phyloP scores from a whole-genome alignment of 2,888 invertebrate species.

The Brachynemurus nebulosus region DNA sequence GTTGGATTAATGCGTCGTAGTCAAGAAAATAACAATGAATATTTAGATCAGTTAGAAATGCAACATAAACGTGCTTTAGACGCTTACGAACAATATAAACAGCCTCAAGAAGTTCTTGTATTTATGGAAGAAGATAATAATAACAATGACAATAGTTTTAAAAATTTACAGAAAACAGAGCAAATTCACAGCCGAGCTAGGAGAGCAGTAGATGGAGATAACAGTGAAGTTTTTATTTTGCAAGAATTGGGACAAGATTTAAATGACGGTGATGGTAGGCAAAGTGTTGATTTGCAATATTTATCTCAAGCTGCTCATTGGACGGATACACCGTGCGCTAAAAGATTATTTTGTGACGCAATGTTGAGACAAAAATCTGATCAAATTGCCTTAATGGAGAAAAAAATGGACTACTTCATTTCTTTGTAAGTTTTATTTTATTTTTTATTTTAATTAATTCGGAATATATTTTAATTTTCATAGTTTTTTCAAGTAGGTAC shows the following conservation, averaged over 20 bases:
- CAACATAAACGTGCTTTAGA: conserved; percentile 44
- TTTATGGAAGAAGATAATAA: conserved; percentile 25
- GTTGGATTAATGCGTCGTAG: conserved; percentile 43
- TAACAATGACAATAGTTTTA: no score
- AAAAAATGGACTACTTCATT: conserved; percentile 60
- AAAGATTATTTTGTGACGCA: conserved; percentile 61
- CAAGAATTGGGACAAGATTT: conserved; percentile 26
- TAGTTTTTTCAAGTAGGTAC: no score
- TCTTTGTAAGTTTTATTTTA: conserved; percentile 47
- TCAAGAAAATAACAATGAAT: conserved; percentile 9
- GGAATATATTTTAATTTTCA: no score
- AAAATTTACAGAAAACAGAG: background rate
- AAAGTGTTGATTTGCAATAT: conserved; percentile 18
- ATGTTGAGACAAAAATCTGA: conserved; percentile 55
- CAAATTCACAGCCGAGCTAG: conserved; percentile 16
- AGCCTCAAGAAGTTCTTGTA: conserved; percentile 11
- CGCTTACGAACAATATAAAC: background rate
- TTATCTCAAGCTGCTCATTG: conserved; percentile 36
- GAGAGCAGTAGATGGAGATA: conserved; percentile 25
- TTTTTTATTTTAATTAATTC: conserved; percentile 6
- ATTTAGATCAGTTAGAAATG: conserved; percentile 32
- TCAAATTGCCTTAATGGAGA: conserved; percentile 60
- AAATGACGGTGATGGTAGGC: conserved; percentile 28
- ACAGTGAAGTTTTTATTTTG: conserved; percentile 29
- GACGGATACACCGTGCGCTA: conserved; percentile 65